These are phyloP conservation scores for Masticophis lateralis DNA, from an alignment of 2,797 vertebrate genomes.

Conservation along the genomic window DNA sequence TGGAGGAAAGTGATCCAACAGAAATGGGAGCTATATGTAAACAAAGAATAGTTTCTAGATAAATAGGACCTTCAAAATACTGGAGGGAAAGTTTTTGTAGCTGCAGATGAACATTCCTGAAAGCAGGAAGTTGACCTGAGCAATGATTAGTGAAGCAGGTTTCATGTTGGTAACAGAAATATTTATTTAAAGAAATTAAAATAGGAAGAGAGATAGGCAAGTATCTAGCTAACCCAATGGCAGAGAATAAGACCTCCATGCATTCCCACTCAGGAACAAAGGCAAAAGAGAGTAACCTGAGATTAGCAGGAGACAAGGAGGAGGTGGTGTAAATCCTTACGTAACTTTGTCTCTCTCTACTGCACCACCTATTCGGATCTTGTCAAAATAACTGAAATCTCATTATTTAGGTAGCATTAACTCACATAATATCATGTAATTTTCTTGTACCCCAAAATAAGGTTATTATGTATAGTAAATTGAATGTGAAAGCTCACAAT, in stretches of 20 bases:
- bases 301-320: neutral
- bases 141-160: neutral
- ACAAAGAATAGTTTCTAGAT: neutral
- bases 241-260: neutral
- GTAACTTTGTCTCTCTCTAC: neutral
- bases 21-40: neutral
- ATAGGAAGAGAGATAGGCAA: neutral
- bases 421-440: neutral
- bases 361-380: neutral
- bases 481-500: neutral
- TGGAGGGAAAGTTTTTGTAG: neutral
- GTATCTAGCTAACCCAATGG: neutral
- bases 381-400: neutral
- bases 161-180: neutral
- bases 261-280: neutral
- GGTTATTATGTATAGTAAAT: neutral
- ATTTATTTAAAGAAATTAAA: neutral
- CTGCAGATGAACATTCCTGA: neutral
- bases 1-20: neutral
- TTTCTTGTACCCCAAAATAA: neutral
- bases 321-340: neutral
- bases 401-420: neutral
- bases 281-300: neutral
- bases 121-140: neutral
- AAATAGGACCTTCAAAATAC: neutral